phyloP scores from a whole-genome alignment of 2,888 invertebrate genomes.

The Orthonychiurus folsomi region DNA sequence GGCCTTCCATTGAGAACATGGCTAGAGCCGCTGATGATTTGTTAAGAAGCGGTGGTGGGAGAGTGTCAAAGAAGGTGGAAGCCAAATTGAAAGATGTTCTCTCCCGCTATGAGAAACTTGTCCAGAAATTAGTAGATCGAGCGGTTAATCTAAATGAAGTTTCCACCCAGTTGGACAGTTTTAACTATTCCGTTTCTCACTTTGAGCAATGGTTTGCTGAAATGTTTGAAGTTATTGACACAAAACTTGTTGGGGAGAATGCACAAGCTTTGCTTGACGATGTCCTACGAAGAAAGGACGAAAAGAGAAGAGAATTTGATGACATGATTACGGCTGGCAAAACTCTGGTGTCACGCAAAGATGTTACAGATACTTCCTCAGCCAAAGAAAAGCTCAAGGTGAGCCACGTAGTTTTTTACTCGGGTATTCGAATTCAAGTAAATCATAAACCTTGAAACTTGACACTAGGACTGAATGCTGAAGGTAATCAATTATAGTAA shows the following conservation, averaged over 20 bases:
- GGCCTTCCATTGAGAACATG: conserved; percentile 73
- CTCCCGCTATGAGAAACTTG: conserved; percentile 69
- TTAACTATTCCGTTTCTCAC: conserved; percentile 56
- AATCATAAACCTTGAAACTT: no score
- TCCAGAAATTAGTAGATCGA: conserved; percentile 67
- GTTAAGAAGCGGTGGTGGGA: conserved; percentile 64
- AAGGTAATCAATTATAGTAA: conserved; percentile 2
- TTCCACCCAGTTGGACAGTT: conserved; percentile 57
- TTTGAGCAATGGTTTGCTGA: conserved; percentile 64
- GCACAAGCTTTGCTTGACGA: conserved; percentile 57
- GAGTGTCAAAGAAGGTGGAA: conserved; percentile 82
- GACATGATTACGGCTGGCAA: conserved; percentile 72
- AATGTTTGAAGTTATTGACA: conserved; percentile 64
- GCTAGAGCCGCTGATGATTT: conserved; percentile 70
- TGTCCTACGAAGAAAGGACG: conserved; percentile 51
- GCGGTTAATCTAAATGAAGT: conserved; percentile 76
- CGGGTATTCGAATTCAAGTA: background rate
- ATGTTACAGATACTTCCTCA: conserved; percentile 75
- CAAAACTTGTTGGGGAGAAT: conserved; percentile 57
- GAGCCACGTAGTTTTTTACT: conserved; percentile 7
- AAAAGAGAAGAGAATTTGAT: conserved; percentile 60
- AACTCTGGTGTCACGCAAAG: conserved; percentile 69
- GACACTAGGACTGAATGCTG: no score
- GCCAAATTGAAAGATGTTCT: conserved; percentile 80
- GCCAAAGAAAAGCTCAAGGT: conserved; percentile 75